Percentiles rank a stretch among this genome's conserved stretches.
Conservation (phyloP, 2,888 invertebrate species). For the Trachelus iudaicus region DNA sequence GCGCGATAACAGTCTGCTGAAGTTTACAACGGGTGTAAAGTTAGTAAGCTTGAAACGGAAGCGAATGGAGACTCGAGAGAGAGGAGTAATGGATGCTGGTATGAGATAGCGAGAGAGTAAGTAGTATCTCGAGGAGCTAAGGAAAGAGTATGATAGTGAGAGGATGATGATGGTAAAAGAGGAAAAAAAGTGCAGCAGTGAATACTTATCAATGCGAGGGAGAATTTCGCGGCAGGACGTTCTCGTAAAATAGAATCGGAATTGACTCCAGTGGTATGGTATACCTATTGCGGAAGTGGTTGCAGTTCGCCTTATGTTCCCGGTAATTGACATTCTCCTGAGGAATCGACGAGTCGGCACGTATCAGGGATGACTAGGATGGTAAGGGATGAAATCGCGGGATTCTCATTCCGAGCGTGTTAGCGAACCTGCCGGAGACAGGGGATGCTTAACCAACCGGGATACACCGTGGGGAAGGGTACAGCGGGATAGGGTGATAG, state of each 20-base stretch:
- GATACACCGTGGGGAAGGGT: background rate
- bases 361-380: background rate
- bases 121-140: background rate
- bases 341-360: background rate
- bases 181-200: constrained; percentile 30
- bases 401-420: background rate
- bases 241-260: constrained; percentile 36
- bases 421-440: background rate
- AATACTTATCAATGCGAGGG: constrained; percentile 46
- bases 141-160: background rate
- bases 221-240: constrained; percentile 33
- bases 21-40: constrained; percentile 35
- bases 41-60: constrained; percentile 23
- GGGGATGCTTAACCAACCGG: background rate
- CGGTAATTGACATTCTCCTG: constrained; percentile 1
- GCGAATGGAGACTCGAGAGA: background rate
- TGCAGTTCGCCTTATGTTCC: background rate
- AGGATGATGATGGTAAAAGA: constrained; percentile 22
- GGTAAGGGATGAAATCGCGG: background rate
- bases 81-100: background rate
- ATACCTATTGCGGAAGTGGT: background rate
- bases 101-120: background rate
- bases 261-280: background rate
- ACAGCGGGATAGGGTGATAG: background rate
- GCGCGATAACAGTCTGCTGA: constrained; percentile 33